phyloP scores from a whole-genome alignment of 1,140 invertebrate species.

The Rhagoletis pomonella region DNA sequence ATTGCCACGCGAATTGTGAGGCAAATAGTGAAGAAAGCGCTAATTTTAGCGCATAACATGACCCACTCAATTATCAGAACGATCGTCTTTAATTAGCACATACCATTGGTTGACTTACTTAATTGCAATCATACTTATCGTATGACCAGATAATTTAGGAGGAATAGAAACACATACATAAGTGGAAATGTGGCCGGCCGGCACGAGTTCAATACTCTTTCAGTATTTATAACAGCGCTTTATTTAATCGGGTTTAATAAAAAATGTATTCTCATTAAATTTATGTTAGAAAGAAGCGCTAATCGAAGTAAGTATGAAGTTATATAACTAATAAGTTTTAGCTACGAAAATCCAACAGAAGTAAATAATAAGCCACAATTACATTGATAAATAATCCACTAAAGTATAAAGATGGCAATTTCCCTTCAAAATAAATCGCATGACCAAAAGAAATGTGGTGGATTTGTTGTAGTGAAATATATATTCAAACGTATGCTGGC shows the following conservation, averaged over 20 bases:
- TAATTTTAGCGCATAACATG: slow-evolving; percentile 32
- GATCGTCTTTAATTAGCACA: slow-evolving; percentile 28
- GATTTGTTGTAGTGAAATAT: no score
- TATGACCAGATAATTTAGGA: no score
- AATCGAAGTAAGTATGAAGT: neutral
- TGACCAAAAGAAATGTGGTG: no score
- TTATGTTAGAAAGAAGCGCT: neutral
- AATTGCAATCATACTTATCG: neutral
- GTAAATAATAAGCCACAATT: no score
- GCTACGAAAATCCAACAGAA: no score
- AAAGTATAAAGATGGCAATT: no score
- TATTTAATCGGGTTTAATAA: neutral
- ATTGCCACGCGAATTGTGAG: neutral
- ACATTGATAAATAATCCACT: no score
- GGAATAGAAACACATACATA: no score
- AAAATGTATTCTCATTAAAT: neutral
- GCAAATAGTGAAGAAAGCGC: neutral
- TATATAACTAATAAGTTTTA: neutral
- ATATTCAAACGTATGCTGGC: no score
- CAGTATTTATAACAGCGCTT: neutral
- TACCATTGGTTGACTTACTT: neutral
- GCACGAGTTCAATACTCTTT: neutral
- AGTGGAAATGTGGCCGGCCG: no score
- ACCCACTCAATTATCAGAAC: neutral
- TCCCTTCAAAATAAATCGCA: no score